phyloP scores from a whole-genome alignment of 2,888 invertebrate genomes.

The Criorhina ranunculi region DNA sequence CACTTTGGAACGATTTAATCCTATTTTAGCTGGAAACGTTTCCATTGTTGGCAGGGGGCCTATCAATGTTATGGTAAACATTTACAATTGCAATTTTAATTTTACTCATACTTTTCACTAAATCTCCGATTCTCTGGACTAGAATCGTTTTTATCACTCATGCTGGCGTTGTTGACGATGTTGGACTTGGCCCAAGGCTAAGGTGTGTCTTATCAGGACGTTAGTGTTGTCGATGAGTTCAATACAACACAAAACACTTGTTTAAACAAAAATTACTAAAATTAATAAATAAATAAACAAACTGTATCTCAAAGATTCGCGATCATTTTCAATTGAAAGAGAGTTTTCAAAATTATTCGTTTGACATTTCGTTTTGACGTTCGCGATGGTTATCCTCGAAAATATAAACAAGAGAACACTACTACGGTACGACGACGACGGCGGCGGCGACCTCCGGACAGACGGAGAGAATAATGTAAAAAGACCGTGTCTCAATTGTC shows the following conservation, averaged over 20 bases:
- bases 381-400: slow-evolving; percentile 1
- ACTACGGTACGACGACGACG: slow-evolving; percentile 13
- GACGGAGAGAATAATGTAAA: slow-evolving; percentile 56
- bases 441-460: slow-evolving; percentile 37
- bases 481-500: slow-evolving; percentile 50
- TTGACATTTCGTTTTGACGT: slow-evolving; percentile 6
- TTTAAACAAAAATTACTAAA: not conserved
- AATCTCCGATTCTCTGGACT: slow-evolving; percentile 49
- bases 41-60: slow-evolving; percentile 7
- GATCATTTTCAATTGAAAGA: slow-evolving; percentile 30
- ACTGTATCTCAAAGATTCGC: slow-evolving; percentile 28
- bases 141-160: slow-evolving; percentile 55
- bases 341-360: not conserved
- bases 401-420: slow-evolving; percentile 17
- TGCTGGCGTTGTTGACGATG: slow-evolving; percentile 17
- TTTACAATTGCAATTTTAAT: slow-evolving; percentile 6
- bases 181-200: slow-evolving; percentile 12
- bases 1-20: not conserved
- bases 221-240: slow-evolving; percentile 3
- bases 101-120: slow-evolving; percentile 43
- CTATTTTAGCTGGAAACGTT: slow-evolving; percentile 36
- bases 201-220: slow-evolving; percentile 13
- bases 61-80: slow-evolving; percentile 18
- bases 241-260: slow-evolving; percentile 14
- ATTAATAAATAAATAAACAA: slow-evolving; percentile 1